Conservation (phyloP, 2,888 invertebrate species). For the Luperina testacea region DNA sequence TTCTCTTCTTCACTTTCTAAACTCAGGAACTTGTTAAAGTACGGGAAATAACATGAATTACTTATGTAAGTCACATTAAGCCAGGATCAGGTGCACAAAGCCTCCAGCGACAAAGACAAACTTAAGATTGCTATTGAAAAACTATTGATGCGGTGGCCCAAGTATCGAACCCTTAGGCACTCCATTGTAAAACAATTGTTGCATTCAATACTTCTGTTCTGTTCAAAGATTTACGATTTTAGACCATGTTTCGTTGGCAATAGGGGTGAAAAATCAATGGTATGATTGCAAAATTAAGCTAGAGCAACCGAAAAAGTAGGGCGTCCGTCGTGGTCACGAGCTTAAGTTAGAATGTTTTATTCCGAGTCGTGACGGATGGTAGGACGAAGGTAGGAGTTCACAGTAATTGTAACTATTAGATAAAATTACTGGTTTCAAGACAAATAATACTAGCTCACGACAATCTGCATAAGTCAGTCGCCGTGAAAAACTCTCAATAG, state of each 20-base stretch:
- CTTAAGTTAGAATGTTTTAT: slow-evolving; percentile 73
- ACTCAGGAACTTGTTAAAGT: slow-evolving; percentile 70
- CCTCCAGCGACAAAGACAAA: slow-evolving; percentile 62
- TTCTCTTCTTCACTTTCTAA: slow-evolving; percentile 75
- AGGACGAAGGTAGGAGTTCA: slow-evolving; percentile 79
- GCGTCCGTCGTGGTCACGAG: slow-evolving; percentile 80
- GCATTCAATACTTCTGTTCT: slow-evolving; percentile 63
- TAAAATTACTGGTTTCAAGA: slow-evolving; percentile 73
- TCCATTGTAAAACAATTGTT: slow-evolving; percentile 64
- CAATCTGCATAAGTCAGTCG: slow-evolving; percentile 52
- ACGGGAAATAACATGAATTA: slow-evolving; percentile 77
- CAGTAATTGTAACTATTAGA: slow-evolving; percentile 79
- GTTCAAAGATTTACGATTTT: slow-evolving; percentile 59
- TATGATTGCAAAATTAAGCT: slow-evolving; percentile 59
- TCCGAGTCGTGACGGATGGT: slow-evolving; percentile 79
- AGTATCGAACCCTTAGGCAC: slow-evolving; percentile 69
- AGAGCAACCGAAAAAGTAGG: slow-evolving; percentile 78
- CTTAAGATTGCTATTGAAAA: slow-evolving; percentile 65
- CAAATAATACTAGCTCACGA: slow-evolving; percentile 62
- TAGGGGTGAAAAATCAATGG: slow-evolving; percentile 65
- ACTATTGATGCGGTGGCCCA: slow-evolving; percentile 63
- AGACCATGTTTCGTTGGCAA: slow-evolving; percentile 61
- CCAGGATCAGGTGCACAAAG: slow-evolving; percentile 75
- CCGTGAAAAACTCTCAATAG: slow-evolving; percentile 51
- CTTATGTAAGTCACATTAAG: slow-evolving; percentile 77